Percentiles rank a stretch among this genome's conserved stretches.
phyloP scores from a whole-genome alignment of 2,888 invertebrate genomes.

The Herminia tarsipennalis region DNA sequence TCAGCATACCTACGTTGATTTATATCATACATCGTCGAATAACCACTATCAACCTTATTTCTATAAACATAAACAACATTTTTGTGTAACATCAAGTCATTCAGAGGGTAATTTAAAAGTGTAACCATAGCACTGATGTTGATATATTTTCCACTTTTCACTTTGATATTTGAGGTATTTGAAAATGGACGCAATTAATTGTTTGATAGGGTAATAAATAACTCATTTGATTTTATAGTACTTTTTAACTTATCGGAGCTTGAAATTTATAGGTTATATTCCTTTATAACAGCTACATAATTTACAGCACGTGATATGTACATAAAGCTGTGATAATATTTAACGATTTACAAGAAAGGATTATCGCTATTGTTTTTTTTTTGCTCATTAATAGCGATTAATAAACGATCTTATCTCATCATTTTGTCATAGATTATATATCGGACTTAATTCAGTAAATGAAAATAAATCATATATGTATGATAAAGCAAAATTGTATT shows the following conservation, averaged over 20 bases:
- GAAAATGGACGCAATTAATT: conserved; percentile 54
- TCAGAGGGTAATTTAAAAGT: conserved; percentile 50
- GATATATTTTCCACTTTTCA: conserved; percentile 62
- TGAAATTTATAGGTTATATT: conserved; percentile 8
- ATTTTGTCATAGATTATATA: too few relatives aligned
- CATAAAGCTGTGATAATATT: too few relatives aligned
- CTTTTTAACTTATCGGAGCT: conserved; percentile 5
- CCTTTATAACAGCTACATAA: conserved; percentile 1
- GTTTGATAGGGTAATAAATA: conserved; percentile 43
- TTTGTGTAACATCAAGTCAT: conserved; percentile 1
- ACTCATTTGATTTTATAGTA: conserved; percentile 30
- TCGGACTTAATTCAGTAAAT: too few relatives aligned
- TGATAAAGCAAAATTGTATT: too few relatives aligned
- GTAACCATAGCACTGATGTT: conserved; percentile 63
- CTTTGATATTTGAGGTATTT: conserved; percentile 52
- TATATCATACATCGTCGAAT: conserved; percentile 37
- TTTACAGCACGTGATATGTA: neutral
- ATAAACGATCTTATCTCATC: too few relatives aligned
- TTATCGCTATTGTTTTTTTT: too few relatives aligned
- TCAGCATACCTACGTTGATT: conserved; percentile 69
- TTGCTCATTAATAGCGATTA: too few relatives aligned
- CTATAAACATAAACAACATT: conserved; percentile 4
- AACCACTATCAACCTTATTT: conserved; percentile 21
- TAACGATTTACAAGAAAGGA: too few relatives aligned
- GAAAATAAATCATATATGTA: too few relatives aligned